These are phyloP conservation scores for Cremastinae sp. DNA, from an alignment of 2,888 invertebrate genomes.

Conservation along the genomic window DNA sequence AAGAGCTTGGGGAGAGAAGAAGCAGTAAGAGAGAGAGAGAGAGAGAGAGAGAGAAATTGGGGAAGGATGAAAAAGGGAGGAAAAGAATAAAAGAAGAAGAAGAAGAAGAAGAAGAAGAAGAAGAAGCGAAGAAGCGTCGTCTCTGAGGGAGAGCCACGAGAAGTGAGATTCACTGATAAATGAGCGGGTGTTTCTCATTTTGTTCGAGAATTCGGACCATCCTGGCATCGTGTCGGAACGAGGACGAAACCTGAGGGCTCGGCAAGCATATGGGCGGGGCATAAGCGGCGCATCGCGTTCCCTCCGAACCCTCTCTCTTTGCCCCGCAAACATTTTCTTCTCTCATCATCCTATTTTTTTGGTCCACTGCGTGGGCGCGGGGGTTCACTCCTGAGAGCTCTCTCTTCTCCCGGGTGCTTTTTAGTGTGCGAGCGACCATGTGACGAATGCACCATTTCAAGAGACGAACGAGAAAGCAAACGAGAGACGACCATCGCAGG, in stretches of 20 bases:
- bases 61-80: constrained; percentile 14
- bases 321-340: constrained; percentile 23
- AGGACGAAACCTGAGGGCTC: constrained; percentile 66
- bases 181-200: constrained; percentile 76
- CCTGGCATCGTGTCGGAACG: constrained; percentile 70
- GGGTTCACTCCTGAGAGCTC: constrained; percentile 33
- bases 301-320: constrained; percentile 34
- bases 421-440: constrained; percentile 1
- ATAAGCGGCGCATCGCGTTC: constrained; percentile 41
- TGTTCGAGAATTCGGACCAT: constrained; percentile 68
- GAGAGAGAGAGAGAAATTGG: too few relatives aligned
- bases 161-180: constrained; percentile 76
- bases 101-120: constrained; percentile 43
- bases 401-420: constrained; percentile 14
- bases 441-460: constrained; percentile 25
- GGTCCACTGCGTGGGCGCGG: constrained; percentile 47
- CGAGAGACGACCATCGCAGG: neutral
- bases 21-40: neutral
- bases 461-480: neutral
- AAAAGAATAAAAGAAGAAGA: too few relatives aligned
- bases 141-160: constrained; percentile 57
- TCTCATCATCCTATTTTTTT: constrained; percentile 8
- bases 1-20: constrained; percentile 29
- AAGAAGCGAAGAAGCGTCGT: constrained; percentile 56
- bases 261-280: constrained; percentile 73